phyloP scores from a whole-genome alignment of 2,888 invertebrate genomes.

The Sesia apiformis region DNA sequence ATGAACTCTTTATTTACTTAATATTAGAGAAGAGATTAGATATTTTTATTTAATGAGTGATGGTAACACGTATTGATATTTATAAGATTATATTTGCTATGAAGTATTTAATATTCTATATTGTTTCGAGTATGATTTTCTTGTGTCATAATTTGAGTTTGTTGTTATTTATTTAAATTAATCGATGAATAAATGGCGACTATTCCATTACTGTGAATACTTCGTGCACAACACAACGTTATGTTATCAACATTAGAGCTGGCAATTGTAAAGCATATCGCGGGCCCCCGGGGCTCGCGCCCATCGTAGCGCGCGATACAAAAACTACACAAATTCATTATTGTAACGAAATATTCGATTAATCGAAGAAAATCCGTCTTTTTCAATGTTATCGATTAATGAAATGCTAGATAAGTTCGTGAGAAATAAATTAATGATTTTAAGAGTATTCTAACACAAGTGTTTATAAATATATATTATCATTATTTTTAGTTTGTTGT shows the following conservation, averaged over 20 bases:
- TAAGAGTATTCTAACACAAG: constrained; percentile 75
- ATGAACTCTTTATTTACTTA: constrained; percentile 63
- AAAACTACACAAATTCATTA: not conserved
- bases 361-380: constrained; percentile 56
- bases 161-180: constrained; percentile 68
- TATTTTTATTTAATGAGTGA: constrained; percentile 70
- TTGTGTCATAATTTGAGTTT: constrained; percentile 66
- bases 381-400: constrained; percentile 63
- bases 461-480: constrained; percentile 75
- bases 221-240: not conserved
- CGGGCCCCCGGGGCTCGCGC: not conserved
- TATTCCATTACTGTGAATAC: constrained; percentile 15
- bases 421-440: constrained; percentile 72
- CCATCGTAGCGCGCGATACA: not conserved
- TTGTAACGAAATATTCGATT: constrained; percentile 19
- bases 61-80: constrained; percentile 67
- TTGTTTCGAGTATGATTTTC: constrained; percentile 59
- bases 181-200: constrained; percentile 50
- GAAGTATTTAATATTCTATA: constrained; percentile 64
- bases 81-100: constrained; percentile 61
- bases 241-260: not conserved
- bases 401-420: constrained; percentile 69
- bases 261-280: constrained; percentile 1
- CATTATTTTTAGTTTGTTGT: constrained; percentile 67
- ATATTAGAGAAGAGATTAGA: constrained; percentile 67